These are phyloP conservation scores for Lateolabrax maculatus DNA, from an alignment of 2,797 vertebrate genomes.

Conservation along the genomic window DNA sequence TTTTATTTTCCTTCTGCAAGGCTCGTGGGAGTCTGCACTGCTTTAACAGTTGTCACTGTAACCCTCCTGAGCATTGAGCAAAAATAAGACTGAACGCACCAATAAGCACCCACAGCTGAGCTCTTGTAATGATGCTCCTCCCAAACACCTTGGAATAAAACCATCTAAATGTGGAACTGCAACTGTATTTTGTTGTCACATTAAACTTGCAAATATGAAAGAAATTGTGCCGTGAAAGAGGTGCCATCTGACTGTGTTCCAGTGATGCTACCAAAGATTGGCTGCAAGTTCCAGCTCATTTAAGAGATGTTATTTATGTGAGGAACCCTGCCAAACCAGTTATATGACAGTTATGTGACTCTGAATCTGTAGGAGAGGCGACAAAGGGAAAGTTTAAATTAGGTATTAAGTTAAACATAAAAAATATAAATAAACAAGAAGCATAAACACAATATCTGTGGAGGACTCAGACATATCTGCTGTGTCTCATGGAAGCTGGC, in stretches of 20 bases:
- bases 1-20: conserved; percentile 35
- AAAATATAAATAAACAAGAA: not conserved
- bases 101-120: conserved; percentile 26
- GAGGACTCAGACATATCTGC: conserved; percentile 24
- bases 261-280: conserved; percentile 6
- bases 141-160: not conserved
- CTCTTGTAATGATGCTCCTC: not conserved
- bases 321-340: conserved; percentile 33
- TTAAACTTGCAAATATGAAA: too few relatives aligned
- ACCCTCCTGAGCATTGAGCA: conserved; percentile 17
- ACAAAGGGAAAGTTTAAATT: not conserved
- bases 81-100: conserved; percentile 17
- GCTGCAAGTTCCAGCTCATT: conserved; percentile 12
- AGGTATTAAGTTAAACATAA: not conserved
- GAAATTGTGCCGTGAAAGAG: not conserved
- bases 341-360: not conserved
- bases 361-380: not conserved
- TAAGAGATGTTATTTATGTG: not conserved
- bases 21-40: conserved; percentile 34
- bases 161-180: not conserved
- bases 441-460: conserved; percentile 20
- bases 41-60: conserved; percentile 38
- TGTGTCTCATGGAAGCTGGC: conserved; percentile 27
- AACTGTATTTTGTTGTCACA: not conserved
- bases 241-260: not conserved